Base-by-base conservation (phyloP, 2,888 invertebrate genomes). In the Papilio demoleus region DNA sequence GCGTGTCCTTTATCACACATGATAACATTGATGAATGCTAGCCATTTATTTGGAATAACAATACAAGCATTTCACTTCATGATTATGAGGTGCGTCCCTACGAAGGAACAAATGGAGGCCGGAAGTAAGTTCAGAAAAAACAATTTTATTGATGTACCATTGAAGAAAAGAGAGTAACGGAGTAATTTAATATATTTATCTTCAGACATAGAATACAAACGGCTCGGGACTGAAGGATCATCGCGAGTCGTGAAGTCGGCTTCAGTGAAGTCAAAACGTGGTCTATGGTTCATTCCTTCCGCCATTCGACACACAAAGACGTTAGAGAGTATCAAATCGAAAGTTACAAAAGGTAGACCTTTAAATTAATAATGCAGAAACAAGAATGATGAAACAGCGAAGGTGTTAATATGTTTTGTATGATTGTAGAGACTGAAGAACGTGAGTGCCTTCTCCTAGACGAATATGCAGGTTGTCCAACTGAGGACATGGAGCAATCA, bases 1-100 rank as follows among this genome's bases (percentile, higher is more conserved):
- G 94, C 94, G 22, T 94, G 94, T 77, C 94, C 94, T 1, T 81
- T 95, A 66, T 92, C 94, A 5, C 94, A 94, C 75, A 90, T 95
- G 85, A 93, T 95, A 70, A 93, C 93, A 36, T 80, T 94, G 42
- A 89, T 94, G 84, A 94, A 94, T 75, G 93, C 93, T 0, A 93
- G 94, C 67, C 93, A 93, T 72, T 84, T 94, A 71, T 81, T 93
- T 47, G 89, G 92, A 6, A 92, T 93, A 73, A 82, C 87, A 4
- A 87, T 93, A 58, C 91, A 93, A 74, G 90, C 93, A 8, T 86
- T 91, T 40, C 90, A 92, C 70, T 90, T 92, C 62, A 88, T 88
- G 40, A 90, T 93, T 71, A 90, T 93, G 84, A 84, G 93, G 73
- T 94, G 94, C 78, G 93, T 93, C 72, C 93, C 94, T 22, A 94